Base-by-base conservation (phyloP, 2,113 vertebrate genomes). In the Abramis brama region DNA sequence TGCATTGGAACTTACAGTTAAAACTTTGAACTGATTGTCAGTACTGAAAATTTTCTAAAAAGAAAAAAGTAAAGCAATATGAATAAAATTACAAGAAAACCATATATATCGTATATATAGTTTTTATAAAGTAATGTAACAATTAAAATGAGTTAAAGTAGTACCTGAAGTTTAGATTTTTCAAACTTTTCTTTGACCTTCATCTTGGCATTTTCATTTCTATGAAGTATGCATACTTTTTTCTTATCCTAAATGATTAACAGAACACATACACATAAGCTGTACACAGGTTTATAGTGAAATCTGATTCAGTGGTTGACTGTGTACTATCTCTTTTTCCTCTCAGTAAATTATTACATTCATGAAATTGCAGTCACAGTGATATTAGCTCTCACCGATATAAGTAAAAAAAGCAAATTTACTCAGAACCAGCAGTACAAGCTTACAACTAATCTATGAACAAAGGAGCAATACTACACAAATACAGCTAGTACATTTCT, bases 1-100 rank as follows among this genome's bases (percentile, higher is more conserved):
- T 17, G 77, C 77, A 0, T 8, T 62, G 33, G 77, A 62, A 21
- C 77, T 79, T 1, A 79, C 77, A 62, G 77, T 79, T 4, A 62
- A 79, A 79, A 62, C 77, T 68, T 68, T 30, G 10, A 68, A 68
- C 27, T 68, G 66, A 68, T 36, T 36, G 6, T 77, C 50, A 30
- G 47, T 2, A 6, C 15, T 79, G 12, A 79, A 62, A 19, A 33
- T 33, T 68, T 43, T 79, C 59, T 59, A 13, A 60, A 43, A 43
- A 33, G 1, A 13, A 36, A 36, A 9, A 52, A 52, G 15, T 5
- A 52, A 30, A 43, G 4, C 2, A 23, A 43, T 9, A n/a, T 10
- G 11, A 43, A 71, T 39, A 23, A 45, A n/a, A 47, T 13, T 17
- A 52, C 4, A 52, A 52, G 50, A 52, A 52, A 52, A 15, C 50